phyloP scores from a whole-genome alignment of 1,140 invertebrate genomes.

The Anthonomus grandis region DNA sequence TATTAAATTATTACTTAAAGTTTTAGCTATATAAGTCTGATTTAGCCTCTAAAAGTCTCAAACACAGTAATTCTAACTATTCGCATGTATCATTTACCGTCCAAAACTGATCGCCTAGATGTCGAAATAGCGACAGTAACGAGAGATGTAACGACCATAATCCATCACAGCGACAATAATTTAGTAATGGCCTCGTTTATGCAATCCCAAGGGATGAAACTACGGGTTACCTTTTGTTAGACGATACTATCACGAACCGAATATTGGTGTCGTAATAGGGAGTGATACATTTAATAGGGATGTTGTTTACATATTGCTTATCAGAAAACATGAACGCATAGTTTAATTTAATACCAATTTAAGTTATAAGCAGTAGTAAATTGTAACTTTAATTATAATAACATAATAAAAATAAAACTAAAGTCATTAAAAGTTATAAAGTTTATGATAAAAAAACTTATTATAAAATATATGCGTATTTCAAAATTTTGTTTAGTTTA shows the following conservation, averaged over 20 bases:
- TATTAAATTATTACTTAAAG: no score
- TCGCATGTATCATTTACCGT: slow-evolving; percentile 6
- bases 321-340: no score
- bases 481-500: no score
- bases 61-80: slow-evolving; percentile 10
- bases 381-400: background rate
- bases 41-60: background rate
- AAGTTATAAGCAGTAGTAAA: no score
- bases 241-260: background rate
- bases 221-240: slow-evolving; percentile 11
- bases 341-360: no score
- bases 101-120: slow-evolving; percentile 6
- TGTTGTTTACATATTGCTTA: no score
- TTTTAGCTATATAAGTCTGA: background rate
- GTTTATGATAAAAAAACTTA: background rate
- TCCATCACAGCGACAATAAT: slow-evolving; percentile 25
- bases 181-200: slow-evolving; percentile 23
- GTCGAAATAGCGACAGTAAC: slow-evolving; percentile 18
- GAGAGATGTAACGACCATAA: slow-evolving; percentile 22
- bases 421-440: no score
- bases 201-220: slow-evolving; percentile 17
- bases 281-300: slow-evolving; percentile 10
- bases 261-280: background rate
- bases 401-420: no score
- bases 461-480: no score